Evolutionary conservation across 23 tunicate species (phyloP).

Genomic region (Halocynthia aurantium): DNA sequence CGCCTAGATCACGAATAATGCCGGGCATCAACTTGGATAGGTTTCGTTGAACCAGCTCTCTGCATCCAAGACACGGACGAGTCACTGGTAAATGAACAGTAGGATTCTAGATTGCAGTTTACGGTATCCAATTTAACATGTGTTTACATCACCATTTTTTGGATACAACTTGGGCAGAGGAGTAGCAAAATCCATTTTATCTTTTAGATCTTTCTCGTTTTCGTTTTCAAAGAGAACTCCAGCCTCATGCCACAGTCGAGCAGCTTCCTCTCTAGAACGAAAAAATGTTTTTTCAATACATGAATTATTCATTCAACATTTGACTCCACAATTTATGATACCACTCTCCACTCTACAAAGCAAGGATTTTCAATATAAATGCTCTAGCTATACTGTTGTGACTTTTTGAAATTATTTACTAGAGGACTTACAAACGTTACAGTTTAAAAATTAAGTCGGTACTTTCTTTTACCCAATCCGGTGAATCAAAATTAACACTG

Average conservation of each 20-base stretch:
- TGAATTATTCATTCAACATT: background rate
- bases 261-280: conserved; percentile 43
- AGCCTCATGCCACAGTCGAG: conserved; percentile 58
- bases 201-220: conserved; percentile 90
- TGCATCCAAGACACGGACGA: conserved; percentile 86
- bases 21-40: conserved; percentile 77
- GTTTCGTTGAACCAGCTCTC: conserved; percentile 90
- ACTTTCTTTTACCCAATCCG: no score
- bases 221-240: conserved; percentile 70
- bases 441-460: background rate
- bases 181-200: conserved; percentile 73
- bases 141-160: conserved; percentile 16
- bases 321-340: background rate
- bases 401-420: no score
- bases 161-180: conserved; percentile 73
- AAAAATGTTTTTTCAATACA: background rate
- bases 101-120: background rate
- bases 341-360: background rate
- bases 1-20: conserved; percentile 72
- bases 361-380: background rate
- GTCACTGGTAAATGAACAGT: conserved; percentile 21
- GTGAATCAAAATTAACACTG: background rate
- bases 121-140: background rate
- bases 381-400: background rate
- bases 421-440: background rate